Conservation (phyloP, 2,888 invertebrate genomes). For the Rosalia funebris region DNA sequence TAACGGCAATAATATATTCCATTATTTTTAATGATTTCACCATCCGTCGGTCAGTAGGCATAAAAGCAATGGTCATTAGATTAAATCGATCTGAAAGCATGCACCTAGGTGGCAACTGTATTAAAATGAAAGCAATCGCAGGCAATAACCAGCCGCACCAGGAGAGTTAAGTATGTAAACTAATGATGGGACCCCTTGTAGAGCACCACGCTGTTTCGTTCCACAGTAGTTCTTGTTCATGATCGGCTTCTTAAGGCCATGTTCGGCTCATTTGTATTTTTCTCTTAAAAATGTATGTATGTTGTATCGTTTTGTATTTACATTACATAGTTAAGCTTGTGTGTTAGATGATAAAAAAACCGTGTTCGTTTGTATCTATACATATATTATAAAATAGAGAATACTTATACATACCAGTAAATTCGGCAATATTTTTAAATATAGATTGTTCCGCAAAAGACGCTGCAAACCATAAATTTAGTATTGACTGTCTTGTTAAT, state of each 20-base stretch:
- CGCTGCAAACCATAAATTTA: too few species aligned
- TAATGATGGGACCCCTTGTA: constrained; percentile 58
- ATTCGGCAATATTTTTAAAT: too few species aligned
- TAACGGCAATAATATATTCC: constrained; percentile 33
- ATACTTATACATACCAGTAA: too few species aligned
- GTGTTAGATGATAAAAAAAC: too few species aligned
- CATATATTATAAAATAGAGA: too few species aligned
- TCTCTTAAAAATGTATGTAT: neutral
- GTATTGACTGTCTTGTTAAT: too few species aligned
- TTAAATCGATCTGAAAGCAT: constrained; percentile 54
- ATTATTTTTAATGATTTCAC: constrained; percentile 45
- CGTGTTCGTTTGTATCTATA: too few species aligned
- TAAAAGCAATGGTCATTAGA: constrained; percentile 52
- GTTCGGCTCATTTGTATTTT: constrained; percentile 43
- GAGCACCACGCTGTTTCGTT: constrained; percentile 49
- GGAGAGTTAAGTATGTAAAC: constrained; percentile 56
- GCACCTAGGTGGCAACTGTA: constrained; percentile 54
- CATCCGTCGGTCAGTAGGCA: constrained; percentile 42
- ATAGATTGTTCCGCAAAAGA: too few species aligned
- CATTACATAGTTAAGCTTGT: too few species aligned
- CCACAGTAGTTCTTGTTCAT: constrained; percentile 57
- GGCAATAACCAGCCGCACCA: constrained; percentile 52
- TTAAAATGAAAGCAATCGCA: constrained; percentile 53
- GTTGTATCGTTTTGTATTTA: too few species aligned
- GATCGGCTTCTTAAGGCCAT: constrained; percentile 31